Base-by-base conservation (phyloP, 2,113 vertebrate species). In the Geothlypis trichas region DNA sequence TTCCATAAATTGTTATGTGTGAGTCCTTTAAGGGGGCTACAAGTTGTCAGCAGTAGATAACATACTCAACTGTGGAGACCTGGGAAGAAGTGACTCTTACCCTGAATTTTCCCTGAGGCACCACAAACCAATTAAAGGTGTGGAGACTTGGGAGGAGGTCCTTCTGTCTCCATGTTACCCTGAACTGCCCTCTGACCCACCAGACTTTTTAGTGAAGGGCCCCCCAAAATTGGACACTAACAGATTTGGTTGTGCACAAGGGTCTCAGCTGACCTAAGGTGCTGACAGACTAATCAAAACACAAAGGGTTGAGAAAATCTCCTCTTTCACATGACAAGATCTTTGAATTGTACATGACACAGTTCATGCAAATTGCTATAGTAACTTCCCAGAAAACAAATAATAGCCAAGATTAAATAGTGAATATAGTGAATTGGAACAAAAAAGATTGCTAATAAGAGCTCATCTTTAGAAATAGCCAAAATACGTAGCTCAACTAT, bases 341-440 rank as follows among this genome's bases (percentile, higher is more conserved):
- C 83, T 94, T 95, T 82, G 47, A 94, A 92, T 65, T 91, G n/a
- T 90, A 93, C 39, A 35, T 41, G 62, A 90, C 20, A 68, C 18
- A 23, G 30, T 41, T 55, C 10, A 23, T 31, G 65, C 20, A 59
- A 51, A 55, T 33, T 33, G 24, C 57, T 41, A n/a, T 4, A 67
- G 9, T 37, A 51, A 51, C 44, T 59, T 82, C 14, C 11, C 30
- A 72, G 52, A 68, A 82, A 83, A 37, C 15, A 71, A 82, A 30
- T 18, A 35, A 51, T 28, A 90, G 65, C 23, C 23, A 58, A 51
- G 24, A 52, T 72, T 82, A 58, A 81, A 46, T 4, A 51, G 9
- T 22, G 57, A 75, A 62, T 49, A 42, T 4, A 42, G 9, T 24
- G 57, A 75, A 62, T 58, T 78, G 12, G 35, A 79, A 39, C 33